phyloP scores from a whole-genome alignment of 1,140 invertebrate species.

The Acromyrmex charruanus region DNA sequence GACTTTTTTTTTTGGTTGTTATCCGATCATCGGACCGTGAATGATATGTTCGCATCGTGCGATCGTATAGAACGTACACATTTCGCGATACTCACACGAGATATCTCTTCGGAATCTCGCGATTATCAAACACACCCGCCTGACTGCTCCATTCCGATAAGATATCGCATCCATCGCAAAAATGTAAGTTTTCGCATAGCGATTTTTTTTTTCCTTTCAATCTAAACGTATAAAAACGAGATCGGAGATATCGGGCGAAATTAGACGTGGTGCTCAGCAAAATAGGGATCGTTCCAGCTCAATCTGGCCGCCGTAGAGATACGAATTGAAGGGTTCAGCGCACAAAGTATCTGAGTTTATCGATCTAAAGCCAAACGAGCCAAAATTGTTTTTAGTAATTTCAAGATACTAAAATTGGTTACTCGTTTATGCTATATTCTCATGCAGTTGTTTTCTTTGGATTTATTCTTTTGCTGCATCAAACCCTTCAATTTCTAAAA shows the following conservation, averaged over 20 bases:
- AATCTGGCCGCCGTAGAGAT: conserved; percentile 28
- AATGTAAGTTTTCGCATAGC: neutral
- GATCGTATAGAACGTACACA: neutral
- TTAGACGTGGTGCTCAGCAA: conserved; percentile 9
- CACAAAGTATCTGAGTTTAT: neutral
- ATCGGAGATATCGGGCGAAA: conserved; percentile 14
- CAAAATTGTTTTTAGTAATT: neutral
- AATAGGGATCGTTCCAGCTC: neutral
- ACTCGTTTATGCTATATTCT: neutral
- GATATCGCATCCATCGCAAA: conserved; percentile 11
- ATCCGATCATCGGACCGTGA: neutral
- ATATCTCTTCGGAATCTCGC: neutral
- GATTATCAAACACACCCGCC: neutral
- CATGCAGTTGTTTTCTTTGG: neutral
- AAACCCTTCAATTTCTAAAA: conserved; percentile 13
- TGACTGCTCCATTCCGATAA: neutral
- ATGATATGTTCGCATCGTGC: conserved; percentile 60
- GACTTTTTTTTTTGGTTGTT: neutral
- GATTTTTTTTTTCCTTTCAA: neutral
- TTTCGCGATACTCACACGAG: neutral
- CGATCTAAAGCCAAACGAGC: neutral
- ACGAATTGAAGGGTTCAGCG: neutral
- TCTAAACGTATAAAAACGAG: neutral
- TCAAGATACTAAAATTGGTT: neutral
- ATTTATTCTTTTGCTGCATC: neutral